Evolutionary conservation across 2,113 vertebrate species (phyloP).

Genomic region (Suncus etruscus): DNA sequence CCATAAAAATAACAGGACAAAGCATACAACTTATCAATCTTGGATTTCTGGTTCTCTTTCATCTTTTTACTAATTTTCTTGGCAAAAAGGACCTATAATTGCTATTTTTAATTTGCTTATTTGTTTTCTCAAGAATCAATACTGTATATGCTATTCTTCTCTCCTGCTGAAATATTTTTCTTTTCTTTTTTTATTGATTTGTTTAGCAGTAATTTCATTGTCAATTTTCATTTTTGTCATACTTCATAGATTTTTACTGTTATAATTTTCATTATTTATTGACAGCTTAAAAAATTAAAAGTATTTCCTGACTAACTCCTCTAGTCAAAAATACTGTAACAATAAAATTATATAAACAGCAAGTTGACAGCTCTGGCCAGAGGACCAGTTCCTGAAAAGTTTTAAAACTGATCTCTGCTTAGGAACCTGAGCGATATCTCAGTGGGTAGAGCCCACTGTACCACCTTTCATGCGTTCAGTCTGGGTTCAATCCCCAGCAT

Average conservation of each 20-base stretch:
- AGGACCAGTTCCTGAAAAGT: not conserved
- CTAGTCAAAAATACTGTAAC: not conserved
- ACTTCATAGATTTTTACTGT: not conserved
- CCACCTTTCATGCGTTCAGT: no score
- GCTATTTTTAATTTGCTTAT: not conserved
- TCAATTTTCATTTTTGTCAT: slow-evolving; percentile 15
- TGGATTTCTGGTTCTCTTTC: not conserved
- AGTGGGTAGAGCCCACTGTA: no score
- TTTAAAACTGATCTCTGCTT: not conserved
- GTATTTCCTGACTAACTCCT: not conserved
- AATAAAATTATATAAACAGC: slow-evolving; percentile 1
- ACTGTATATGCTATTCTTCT: not conserved
- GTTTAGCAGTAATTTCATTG: not conserved
- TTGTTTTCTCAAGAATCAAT: not conserved
- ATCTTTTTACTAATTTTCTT: not conserved
- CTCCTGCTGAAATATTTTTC: not conserved
- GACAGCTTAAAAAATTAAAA: not conserved
- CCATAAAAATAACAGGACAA: not conserved
- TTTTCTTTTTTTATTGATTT: not conserved
- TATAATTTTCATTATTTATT: not conserved
- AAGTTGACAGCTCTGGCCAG: not conserved
- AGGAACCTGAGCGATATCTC: no score
- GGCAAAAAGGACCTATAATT: not conserved
- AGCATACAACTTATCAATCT: no score
- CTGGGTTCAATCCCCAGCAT: no score